These are phyloP conservation scores for Perodicticus potto DNA, from an alignment of 2,797 vertebrate genomes.

Conservation along the genomic window DNA sequence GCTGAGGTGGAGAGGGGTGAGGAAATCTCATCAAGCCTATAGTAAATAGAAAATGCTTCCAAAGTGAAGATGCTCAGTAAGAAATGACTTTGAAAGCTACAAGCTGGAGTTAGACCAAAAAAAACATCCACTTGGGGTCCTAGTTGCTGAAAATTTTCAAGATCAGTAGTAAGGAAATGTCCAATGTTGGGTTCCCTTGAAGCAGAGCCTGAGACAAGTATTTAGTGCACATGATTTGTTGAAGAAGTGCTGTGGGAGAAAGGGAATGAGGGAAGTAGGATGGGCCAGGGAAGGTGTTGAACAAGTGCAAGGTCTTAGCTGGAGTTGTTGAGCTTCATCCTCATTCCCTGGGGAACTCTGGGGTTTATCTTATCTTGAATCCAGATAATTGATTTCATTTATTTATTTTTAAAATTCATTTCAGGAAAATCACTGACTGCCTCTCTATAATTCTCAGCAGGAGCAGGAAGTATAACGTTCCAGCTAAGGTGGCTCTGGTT, in stretches of 20 bases:
- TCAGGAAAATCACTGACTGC: not conserved
- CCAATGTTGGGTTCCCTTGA: not conserved
- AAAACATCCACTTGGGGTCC: not conserved
- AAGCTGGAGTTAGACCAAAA: not conserved
- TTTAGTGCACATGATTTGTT: not conserved
- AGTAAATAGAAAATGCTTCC: conserved; percentile 47
- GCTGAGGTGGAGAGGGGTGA: conserved; percentile 30
- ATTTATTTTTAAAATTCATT: not conserved
- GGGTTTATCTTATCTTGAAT: not conserved
- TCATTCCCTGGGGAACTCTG: not conserved
- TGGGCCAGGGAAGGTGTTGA: not conserved
- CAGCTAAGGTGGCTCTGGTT: not conserved
- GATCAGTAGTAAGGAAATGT: not conserved
- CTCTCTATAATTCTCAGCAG: not conserved
- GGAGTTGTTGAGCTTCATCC: not conserved
- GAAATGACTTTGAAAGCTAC: conserved; percentile 45
- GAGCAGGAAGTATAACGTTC: not conserved
- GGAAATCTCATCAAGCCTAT: not conserved
- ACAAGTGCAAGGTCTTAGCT: not conserved
- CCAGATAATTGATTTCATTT: not conserved
- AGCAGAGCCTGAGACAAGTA: not conserved
- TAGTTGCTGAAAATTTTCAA: conserved; percentile 23
- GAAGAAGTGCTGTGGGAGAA: conserved; percentile 18
- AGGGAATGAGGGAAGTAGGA: not conserved
- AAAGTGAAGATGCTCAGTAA: conserved; percentile 61